Base-by-base conservation (phyloP, 2,113 vertebrate genomes). In the Rutilus rutilus region DNA sequence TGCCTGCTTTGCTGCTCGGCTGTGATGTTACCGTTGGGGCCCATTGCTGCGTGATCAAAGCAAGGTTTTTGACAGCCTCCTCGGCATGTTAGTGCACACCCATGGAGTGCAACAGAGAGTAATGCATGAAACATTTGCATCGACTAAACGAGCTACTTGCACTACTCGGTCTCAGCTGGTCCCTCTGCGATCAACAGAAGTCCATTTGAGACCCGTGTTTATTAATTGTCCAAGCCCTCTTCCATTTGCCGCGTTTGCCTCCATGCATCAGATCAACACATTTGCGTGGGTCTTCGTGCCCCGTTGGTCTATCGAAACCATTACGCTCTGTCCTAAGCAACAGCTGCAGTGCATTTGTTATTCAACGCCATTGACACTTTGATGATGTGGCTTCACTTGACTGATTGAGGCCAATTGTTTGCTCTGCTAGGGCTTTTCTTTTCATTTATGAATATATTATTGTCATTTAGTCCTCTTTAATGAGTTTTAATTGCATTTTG, bases 1-100 rank as follows among this genome's bases (percentile, higher is more conserved):
- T 82, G 79, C 57, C 79, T 82, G 73, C 79, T 86, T 83, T 82
- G 71, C 79, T 77, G 85, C 27, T 42, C 15, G 57, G 27, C 71
- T 77, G 79, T 86, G 81, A 86, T 83, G 85, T 77, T 65, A 76
- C 85, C 85, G 12, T 77, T 60, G 85, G 79, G 85, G 74, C 71
- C 57, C 59, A 81, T 79, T 78, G 47, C 74, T 84, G 71, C 39
- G 30, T 59, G 30, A 85, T 73, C 82, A 69, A 78, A 84, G 78
- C 67, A 59, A 75, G 81, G 57, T 65, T 71, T 82, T 59, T 82
- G 85, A 74, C 86, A 76, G 62, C 84, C 33, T 47, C 85, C 30
- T 36, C 23, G 57, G 71, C 69, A 67, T 62, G 59, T 86, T 85
- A 39, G 79, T 23, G 21, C 78, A 74, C 54, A 73, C 45, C 67